Base-by-base conservation (phyloP, 2,113 vertebrate genomes). In the Heterocephalus glaber region DNA sequence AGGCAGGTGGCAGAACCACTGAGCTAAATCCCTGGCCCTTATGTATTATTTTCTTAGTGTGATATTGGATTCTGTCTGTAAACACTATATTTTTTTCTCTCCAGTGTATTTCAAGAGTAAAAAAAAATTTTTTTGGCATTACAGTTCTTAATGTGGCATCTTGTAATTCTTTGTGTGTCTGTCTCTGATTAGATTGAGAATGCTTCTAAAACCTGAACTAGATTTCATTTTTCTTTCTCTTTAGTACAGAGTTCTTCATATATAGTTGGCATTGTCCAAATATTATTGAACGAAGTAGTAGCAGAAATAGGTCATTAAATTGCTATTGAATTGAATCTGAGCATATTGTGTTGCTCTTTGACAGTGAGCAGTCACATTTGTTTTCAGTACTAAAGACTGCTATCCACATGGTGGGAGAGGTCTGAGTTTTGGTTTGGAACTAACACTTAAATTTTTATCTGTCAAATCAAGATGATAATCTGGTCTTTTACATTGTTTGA, bases 171-270 rank as follows among this genome's bases (percentile, higher is more conserved):
- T 84, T 76, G 49, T 86, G 10, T 35, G 19, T 38, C 38, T 38
- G 9, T 94, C 33, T 91, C 61, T 63, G 54, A 79, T 82, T 66
- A 66, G 38, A 85, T 58, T 91, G 17, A 90, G 41, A 65, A 35
- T 96, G 44, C 56, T 66, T n/a, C 44, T 92, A 85, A 5, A 90
- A 30, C 28, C 5, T 68, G 52, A 52, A 44, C 41, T 95, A 24
- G 61, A 77, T 77, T 93, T 96, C 94, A n/a, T 41, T 93, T 33
- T 90, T 92, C 49, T n/a, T 74, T 88, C 44, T 38, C n/a, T 41
- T 91, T 87, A 77, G 38, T 72, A 22, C 35, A 72, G 52, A 84
- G 47, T 84, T 95, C 38, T 91, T 96, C 60, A 63, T 77, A 9
- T 66, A 24, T 74, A 61, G 54, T 80, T 83, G 63, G 30, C 3